Base-by-base conservation (phyloP, 2,797 vertebrate genomes). In the Cyclopterus lumpus region DNA sequence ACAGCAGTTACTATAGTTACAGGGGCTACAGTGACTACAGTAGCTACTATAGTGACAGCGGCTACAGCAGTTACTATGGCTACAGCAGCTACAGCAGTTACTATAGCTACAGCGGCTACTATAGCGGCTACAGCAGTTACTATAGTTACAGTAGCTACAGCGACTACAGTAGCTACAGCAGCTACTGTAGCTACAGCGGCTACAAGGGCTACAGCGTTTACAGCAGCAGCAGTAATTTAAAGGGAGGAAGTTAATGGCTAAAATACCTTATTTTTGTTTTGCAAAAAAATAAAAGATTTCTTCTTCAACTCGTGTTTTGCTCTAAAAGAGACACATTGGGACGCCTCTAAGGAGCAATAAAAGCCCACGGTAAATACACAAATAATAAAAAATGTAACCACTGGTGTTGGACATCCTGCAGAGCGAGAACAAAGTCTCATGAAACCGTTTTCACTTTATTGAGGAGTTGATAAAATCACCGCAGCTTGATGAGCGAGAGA, bases 371-470 rank as follows among this genome's bases (percentile, higher is more conserved):
- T 53, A 51, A 73, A 67, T 73, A 10, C 0, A 58, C 38, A 24
- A 38, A 22, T 5, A 18, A 67, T 24, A 60, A 63, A 44, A n/a
- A 22, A 58, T n/a, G 1, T 24, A 38, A 8, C 3, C 34, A 6
- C 15, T 46, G 30, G 32, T 55, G 59, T 61, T 54, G 58, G 80
- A 70, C 82, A 71, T 46, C 69, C 72, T 57, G 69, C 67, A 28
- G 73, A 42, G 65, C n/a, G 60, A 72, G 51, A 79, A 81, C 66
- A n/a, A 81, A 72, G 42, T 46, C 59, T 69, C 44, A 62, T 32
- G 60, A 69, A 64, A 60, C 30, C 14, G 9, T 48, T 60, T 20
- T 7, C 44, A 40, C 64, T 63, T 53, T 36, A 26, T 73, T 60
- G 28, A 49, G 60, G 34, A 77, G n/a, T 9, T 26, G 2, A 20